Conservation (phyloP, 2,113 vertebrate genomes). For the Glaucidium brasilianum region DNA sequence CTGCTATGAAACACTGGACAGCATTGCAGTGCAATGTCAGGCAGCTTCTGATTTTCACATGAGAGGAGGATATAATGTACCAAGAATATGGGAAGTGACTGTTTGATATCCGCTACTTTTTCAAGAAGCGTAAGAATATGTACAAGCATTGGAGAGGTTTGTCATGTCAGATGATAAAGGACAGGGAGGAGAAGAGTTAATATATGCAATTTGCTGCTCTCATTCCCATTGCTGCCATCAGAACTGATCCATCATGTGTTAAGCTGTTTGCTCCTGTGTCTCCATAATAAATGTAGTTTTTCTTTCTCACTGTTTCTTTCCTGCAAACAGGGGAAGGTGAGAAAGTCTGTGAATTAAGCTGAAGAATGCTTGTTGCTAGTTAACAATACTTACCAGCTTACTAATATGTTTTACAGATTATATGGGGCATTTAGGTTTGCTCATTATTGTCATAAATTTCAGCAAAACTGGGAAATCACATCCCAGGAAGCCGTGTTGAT, state of each 20-base stretch:
- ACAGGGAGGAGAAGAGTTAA: not conserved
- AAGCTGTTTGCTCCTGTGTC: not conserved
- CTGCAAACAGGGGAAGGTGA: not conserved
- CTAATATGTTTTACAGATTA: not conserved
- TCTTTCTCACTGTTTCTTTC: not conserved
- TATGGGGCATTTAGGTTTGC: not conserved
- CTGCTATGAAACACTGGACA: rapidly evolving
- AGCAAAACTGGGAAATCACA: not conserved
- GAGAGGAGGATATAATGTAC: not conserved
- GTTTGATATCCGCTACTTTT: not conserved
- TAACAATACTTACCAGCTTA: not conserved
- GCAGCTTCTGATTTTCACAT: not conserved
- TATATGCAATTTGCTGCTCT: not conserved
- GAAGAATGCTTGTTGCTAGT: not conserved
- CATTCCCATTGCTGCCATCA: not conserved
- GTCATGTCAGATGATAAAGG: not conserved
- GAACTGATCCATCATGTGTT: not conserved
- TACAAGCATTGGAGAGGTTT: not conserved
- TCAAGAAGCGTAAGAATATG: not conserved
- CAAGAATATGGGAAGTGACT: not conserved
- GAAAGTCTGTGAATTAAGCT: not conserved
- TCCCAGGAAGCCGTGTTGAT: not conserved
- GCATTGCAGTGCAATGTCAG: rapidly evolving
- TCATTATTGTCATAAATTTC: not conserved
- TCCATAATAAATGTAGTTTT: not conserved